Base-by-base conservation (phyloP, 2,797 vertebrate genomes). In the Danio albolineatus region DNA sequence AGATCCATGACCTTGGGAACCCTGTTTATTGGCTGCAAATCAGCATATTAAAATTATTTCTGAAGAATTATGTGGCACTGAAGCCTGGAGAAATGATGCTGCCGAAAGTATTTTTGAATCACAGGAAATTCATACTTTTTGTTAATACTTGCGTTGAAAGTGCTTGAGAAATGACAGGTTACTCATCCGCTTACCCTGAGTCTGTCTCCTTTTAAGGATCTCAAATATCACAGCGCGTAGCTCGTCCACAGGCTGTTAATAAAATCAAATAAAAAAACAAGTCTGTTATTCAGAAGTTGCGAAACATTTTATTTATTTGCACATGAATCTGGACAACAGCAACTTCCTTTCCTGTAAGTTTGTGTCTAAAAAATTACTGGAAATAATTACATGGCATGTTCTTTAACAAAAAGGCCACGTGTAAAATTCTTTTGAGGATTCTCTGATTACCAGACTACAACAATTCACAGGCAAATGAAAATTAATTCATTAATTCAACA, bases 161-260 rank as follows among this genome's bases (percentile, higher is more conserved):
- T 28, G 28, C 28, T 28, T 28, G 28, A 28, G 28, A 1, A 28
- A 16, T 6, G 4, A 43, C 5, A 36, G 0, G 44, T 48, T 43
- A 28, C 19, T 6, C 39, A 13, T 65, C 4, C 6, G 7, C 7
- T 59, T 83, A 93, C 92, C 91, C 89, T 85, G 81, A 36, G 56
- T 43, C 14, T 90, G 92, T 48, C 82, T 93, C 82, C 92, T 93
- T 90, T 95, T 96, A 85, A 96, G 86, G 64, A 96, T 93, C n/a
- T 91, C 92, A 81, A 96, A 94, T 36, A 96, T 90, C 79, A 94
- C 91, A 5, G 92, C 85, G 13, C 94, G 89, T 76, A 98, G 90
- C 77, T 98, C 95, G 28, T 95, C 93, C 16, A 96, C 89, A 0
- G 96, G 96, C 97, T 99, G 76, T 39, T 51, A 13, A 8, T 36